These are phyloP conservation scores for Axea sp. DNA, from an alignment of 2,888 invertebrate genomes.

Conservation along the genomic window DNA sequence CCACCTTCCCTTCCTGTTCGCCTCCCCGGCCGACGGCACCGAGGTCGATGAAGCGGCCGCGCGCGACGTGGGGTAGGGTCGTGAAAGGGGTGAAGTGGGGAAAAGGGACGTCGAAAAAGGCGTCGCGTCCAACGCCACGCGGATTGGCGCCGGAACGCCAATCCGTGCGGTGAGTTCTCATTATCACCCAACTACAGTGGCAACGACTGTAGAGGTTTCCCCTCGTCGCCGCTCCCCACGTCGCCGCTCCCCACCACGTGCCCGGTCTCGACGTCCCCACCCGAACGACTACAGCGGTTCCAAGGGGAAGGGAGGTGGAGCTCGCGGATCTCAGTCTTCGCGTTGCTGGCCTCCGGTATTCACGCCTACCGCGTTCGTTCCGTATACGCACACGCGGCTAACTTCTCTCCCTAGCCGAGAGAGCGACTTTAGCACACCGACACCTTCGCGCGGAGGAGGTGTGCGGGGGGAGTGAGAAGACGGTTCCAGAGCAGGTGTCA, in stretches of 20 bases:
- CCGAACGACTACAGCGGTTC: background rate
- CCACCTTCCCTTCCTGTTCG: background rate
- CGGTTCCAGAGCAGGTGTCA: constrained; percentile 79
- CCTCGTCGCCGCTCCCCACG: constrained; percentile 30
- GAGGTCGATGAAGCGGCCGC: constrained; percentile 46
- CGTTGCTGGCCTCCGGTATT: constrained; percentile 79
- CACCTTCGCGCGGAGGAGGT: constrained; percentile 75
- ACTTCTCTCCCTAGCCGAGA: constrained; percentile 63
- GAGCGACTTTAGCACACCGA: constrained; percentile 73
- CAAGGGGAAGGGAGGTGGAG: constrained; percentile 77
- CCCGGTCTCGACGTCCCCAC: constrained; percentile 11
- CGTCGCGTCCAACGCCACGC: constrained; percentile 79
- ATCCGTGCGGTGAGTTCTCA: constrained; percentile 77
- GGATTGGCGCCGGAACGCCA: constrained; percentile 80
- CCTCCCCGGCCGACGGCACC: background rate
- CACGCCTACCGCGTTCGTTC: constrained; percentile 78
- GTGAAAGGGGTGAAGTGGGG: constrained; percentile 13
- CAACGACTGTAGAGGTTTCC: constrained; percentile 45
- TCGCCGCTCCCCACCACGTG: constrained; percentile 14
- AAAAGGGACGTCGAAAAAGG: constrained; percentile 79
- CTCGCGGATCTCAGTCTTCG: constrained; percentile 76
- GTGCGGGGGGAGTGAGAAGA: constrained; percentile 77
- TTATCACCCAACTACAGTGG: constrained; percentile 57
- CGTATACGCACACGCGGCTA: constrained; percentile 65
- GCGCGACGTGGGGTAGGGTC: constrained; percentile 24